Evolutionary conservation across 1,140 invertebrate species (phyloP).

Genomic region (Chelonus insularis): DNA sequence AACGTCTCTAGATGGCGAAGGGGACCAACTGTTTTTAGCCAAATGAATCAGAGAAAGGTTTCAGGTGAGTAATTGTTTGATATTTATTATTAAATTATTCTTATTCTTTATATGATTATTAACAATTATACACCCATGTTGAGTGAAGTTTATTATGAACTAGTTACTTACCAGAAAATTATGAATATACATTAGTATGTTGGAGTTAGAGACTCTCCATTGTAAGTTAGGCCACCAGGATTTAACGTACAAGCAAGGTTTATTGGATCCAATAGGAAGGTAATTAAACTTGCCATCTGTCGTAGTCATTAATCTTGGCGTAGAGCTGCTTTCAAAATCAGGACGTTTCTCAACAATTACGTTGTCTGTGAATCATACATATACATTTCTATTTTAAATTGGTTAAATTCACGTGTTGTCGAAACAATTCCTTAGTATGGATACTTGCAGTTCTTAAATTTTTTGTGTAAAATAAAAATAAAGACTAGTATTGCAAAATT

Average conservation of each 20-base stretch:
- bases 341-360: slow-evolving; percentile 31
- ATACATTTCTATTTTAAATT: slow-evolving; percentile 24
- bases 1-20: no score
- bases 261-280: slow-evolving; percentile 47
- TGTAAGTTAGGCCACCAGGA: slow-evolving; percentile 56
- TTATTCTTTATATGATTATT: no score
- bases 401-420: not conserved
- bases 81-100: no score
- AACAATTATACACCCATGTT: no score
- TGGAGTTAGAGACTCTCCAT: slow-evolving; percentile 51
- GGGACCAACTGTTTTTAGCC: no score
- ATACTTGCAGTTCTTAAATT: no score
- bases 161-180: slow-evolving; percentile 48
- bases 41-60: no score
- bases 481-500: no score
- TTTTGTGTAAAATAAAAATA: no score
- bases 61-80: no score
- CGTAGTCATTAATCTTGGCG: slow-evolving; percentile 37
- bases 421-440: no score
- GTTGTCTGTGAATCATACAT: slow-evolving; percentile 34
- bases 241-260: slow-evolving; percentile 53
- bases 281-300: slow-evolving; percentile 52
- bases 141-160: not conserved
- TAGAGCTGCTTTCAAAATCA: slow-evolving; percentile 44
- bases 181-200: slow-evolving; percentile 44